Conservation (phyloP, 2,113 vertebrate species). For the Recurvirostra avosetta region DNA sequence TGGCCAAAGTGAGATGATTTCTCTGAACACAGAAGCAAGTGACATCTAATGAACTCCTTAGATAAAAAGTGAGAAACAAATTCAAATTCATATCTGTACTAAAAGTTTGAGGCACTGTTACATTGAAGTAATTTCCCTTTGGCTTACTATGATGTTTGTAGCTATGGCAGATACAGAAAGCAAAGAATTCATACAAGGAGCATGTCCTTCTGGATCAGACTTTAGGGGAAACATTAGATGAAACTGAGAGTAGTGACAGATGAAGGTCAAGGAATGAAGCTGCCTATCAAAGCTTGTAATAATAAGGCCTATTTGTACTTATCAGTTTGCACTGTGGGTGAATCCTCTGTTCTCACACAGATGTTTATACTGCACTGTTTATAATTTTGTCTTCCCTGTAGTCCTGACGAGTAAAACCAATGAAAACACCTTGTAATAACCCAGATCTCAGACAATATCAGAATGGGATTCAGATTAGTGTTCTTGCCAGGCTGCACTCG, state of each 20-base stretch:
- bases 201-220: neutral
- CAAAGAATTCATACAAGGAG: neutral
- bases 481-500: neutral
- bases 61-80: neutral
- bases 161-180: neutral
- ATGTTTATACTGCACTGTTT: neutral
- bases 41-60: neutral
- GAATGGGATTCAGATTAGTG: neutral
- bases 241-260: neutral
- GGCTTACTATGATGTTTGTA: neutral
- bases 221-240: neutral
- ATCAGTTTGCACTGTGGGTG: neutral
- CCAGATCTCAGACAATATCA: rapidly evolving
- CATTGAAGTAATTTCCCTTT: neutral
- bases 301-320: neutral
- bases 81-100: neutral
- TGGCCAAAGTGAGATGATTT: neutral
- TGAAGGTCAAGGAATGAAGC: neutral
- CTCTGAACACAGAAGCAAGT: neutral
- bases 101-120: neutral
- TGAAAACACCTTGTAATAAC: neutral
- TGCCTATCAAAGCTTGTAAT: neutral
- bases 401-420: neutral
- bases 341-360: neutral
- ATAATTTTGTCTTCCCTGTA: neutral